Evolutionary conservation across 2,797 vertebrate species (phyloP).

Genomic region (Sebastes cheni): DNA sequence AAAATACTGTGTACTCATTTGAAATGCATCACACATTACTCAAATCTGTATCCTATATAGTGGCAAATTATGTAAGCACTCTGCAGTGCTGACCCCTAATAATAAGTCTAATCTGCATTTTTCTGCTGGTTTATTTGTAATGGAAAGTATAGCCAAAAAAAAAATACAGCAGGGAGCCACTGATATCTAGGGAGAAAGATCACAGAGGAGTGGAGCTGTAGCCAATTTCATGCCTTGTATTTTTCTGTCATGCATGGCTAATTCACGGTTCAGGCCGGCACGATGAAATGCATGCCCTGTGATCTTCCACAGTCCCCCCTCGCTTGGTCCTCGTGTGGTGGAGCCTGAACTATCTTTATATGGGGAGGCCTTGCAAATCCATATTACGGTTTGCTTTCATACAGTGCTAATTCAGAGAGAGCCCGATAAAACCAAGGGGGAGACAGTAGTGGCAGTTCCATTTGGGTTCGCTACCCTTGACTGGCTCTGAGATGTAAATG

Average conservation of each 20-base stretch:
- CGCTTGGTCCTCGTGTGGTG: slow-evolving; percentile 9
- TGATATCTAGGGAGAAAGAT: slow-evolving; percentile 51
- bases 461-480: slow-evolving; percentile 67
- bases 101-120: slow-evolving; percentile 62
- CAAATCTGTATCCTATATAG: slow-evolving; percentile 1
- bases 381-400: slow-evolving; percentile 61
- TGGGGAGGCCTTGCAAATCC: slow-evolving; percentile 53
- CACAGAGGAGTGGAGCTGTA: slow-evolving; percentile 62
- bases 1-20: slow-evolving; percentile 20
- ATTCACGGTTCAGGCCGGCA: slow-evolving; percentile 54
- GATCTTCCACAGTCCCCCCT: slow-evolving; percentile 49
- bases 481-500: slow-evolving; percentile 69
- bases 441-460: slow-evolving; percentile 68
- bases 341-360: slow-evolving; percentile 43
- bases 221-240: slow-evolving; percentile 81
- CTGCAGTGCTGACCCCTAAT: slow-evolving; percentile 42
- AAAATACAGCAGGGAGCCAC: slow-evolving; percentile 38
- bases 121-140: slow-evolving; percentile 55
- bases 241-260: slow-evolving; percentile 71
- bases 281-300: slow-evolving; percentile 58
- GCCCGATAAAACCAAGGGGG: slow-evolving; percentile 59
- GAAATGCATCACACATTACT: slow-evolving; percentile 21
- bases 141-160: slow-evolving; percentile 34
- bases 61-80: slow-evolving; percentile 28
- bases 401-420: slow-evolving; percentile 58